Evolutionary conservation across 2,888 invertebrate species (phyloP), one percentile per base, ranked within the genome.

Genomic region (Drosophila subquinaria): DNA sequence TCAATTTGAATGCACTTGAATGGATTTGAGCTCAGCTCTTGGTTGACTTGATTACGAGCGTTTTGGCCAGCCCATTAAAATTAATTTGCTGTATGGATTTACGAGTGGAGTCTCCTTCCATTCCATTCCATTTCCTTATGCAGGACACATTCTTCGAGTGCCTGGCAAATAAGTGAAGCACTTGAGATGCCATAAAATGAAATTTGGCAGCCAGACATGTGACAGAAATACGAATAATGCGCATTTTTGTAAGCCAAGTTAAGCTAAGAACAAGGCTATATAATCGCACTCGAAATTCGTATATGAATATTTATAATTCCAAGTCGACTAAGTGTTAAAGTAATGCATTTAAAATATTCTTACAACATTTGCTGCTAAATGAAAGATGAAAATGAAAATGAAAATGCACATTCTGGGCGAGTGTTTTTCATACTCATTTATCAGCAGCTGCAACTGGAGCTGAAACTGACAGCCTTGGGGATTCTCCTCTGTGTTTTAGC

Each of bases 1-100:
- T 78, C 74, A 87, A 86, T 89, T 89, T 80, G 61, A 67, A 73
- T 80, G 71, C 89, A 85, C 82, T 89, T 70, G 73, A 89, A 76
- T 77, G 87, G 67, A 68, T 80, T 36, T 38, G 33, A 35, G 36
- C 43, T 35, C 4, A 30, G 35, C n/a, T 50, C 65, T 65, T 78
- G 79, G 81, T 86, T 88, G 72, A 82, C 81, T 84, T 88, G 82
- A 83, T 83, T 83, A 85, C 74, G 77, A 71, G 82, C 55, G 60
- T 72, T 74, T 79, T 67, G 67, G 59, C 63, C 74, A 55, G 79
- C 38, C 65, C 62, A 76, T 74, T 78, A 72, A 79, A 84, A 79
- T 82, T 83, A 82, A 88, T 83, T 83, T 85, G 73, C 68, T 80
- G 66, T 88, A 76, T 81, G 81, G 70, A 81, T 74, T 82, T 83